Percentiles rank a stretch among this genome's conserved stretches.
Conservation (phyloP, 2,888 invertebrate species). For the Ptychoptera contaminata region DNA sequence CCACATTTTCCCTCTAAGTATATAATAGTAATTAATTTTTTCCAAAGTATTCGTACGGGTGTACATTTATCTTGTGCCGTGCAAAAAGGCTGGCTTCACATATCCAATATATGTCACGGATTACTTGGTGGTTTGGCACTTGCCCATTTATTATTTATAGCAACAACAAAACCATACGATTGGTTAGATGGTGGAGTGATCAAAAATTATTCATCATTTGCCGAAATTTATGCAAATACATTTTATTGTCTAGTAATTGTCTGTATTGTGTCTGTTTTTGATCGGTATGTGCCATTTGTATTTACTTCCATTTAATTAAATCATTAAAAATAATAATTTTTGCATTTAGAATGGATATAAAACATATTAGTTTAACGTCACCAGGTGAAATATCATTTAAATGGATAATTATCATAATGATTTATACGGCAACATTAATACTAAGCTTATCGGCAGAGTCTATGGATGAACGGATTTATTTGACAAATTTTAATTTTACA, state of each 20-base stretch:
- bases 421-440: slow-evolving; percentile 32
- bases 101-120: slow-evolving; percentile 39
- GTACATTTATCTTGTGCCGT: slow-evolving; percentile 30
- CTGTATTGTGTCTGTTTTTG: slow-evolving; percentile 38
- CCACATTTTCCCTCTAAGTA: neutral
- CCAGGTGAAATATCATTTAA: slow-evolving; percentile 30
- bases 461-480: slow-evolving; percentile 27
- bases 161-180: slow-evolving; percentile 28
- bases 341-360: slow-evolving; percentile 27
- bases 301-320: neutral
- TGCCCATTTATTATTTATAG: slow-evolving; percentile 29
- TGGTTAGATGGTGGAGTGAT: slow-evolving; percentile 24
- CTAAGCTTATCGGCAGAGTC: slow-evolving; percentile 30
- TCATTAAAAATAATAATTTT: neutral
- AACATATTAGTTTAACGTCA: slow-evolving; percentile 27
- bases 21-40: neutral
- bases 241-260: slow-evolving; percentile 37
- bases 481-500: slow-evolving; percentile 25
- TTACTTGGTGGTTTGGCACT: slow-evolving; percentile 36
- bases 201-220: slow-evolving; percentile 28
- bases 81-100: slow-evolving; percentile 37
- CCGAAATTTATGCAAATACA: slow-evolving; percentile 29
- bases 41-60: slow-evolving; percentile 15
- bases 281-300: slow-evolving; percentile 31
- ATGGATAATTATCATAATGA: slow-evolving; percentile 31